Evolutionary conservation across 2,797 vertebrate genomes (phyloP), one percentile per base, ranked within the genome.

Genomic region (Simalia tracyae): DNA sequence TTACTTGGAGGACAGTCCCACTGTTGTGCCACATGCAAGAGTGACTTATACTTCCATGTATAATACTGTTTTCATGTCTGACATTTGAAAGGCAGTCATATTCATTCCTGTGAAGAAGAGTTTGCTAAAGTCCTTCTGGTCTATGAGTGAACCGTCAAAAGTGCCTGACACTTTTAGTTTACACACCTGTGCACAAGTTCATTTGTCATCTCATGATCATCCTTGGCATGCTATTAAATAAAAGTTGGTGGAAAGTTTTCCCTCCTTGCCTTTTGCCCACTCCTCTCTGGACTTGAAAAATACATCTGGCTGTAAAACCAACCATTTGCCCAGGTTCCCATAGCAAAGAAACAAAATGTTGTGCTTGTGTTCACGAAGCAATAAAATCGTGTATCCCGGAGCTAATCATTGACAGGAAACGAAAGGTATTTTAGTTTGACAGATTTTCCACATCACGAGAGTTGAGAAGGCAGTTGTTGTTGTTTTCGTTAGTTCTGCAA

Each of bases 381-480:
- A 50, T 89, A 46, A 89, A 54, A 86, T 11, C 3, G 50, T 31
- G 10, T 31, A 7, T 86, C 28, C 2, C 61, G 85, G 15, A 50
- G 92, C 42, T 64, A 92, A 92, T 85, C 15, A 89, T 59, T 89
- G 68, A 76, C 31, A 63, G 66, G 88, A 87, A 81, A 57, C 59
- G 15, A 42, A 76, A 87, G 59, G 36, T 54, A 14, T 72, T 81
- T 57, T 24, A 1, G 26, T 72, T 60, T 36, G 15, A 56, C 42
- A n/a, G 22, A 19, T 24, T 87, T 92, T 86, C 89, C 31, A 14
- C 28, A 31, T 64, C 24, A 84, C 6, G 10, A 46, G 22, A 64
- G 17, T 68, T 60, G 87, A 84, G 60, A 28, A 42, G 84, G 63
- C 56, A 56, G 60, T 90, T 87, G 57, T 50, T 89, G 31, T 42